Conservation (phyloP, 2,888 invertebrate genomes). For the Sthenelais limicola region DNA sequence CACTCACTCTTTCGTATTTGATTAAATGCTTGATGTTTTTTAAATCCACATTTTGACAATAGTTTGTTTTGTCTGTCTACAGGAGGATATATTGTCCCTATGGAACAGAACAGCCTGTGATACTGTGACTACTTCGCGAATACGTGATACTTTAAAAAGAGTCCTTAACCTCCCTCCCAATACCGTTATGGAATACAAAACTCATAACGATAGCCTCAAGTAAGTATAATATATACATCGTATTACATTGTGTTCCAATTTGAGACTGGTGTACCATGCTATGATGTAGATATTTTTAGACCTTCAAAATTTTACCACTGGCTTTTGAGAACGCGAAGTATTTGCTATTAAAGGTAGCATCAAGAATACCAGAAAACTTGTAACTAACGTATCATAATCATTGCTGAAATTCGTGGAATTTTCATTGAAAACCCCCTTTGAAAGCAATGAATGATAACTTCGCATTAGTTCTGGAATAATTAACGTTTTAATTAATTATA, state of each 20-base stretch:
- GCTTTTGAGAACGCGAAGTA: no score
- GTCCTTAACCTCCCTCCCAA: conserved; percentile 94
- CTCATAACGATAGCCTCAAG: conserved; percentile 81
- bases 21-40: no score
- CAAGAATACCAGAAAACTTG: no score
- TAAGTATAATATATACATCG: conserved; percentile 69
- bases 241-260: not conserved
- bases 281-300: no score
- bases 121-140: conserved; percentile 88
- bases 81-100: conserved; percentile 96
- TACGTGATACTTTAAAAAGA: conserved; percentile 94
- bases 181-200: conserved; percentile 92
- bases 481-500: not conserved
- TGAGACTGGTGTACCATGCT: not conserved
- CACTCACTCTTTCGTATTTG: no score
- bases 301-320: no score
- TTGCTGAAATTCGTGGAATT: no score
- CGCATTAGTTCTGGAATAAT: not conserved
- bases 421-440: not conserved
- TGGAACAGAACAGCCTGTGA: conserved; percentile 98
- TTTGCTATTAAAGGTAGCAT: no score
- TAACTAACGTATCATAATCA: no score
- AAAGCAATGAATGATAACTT: not conserved
- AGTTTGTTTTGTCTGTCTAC: conserved; percentile 43
- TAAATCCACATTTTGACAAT: no score